These are phyloP conservation scores for Vombatus ursinus DNA, from an alignment of 2,113 vertebrate genomes.

Conservation along the genomic window DNA sequence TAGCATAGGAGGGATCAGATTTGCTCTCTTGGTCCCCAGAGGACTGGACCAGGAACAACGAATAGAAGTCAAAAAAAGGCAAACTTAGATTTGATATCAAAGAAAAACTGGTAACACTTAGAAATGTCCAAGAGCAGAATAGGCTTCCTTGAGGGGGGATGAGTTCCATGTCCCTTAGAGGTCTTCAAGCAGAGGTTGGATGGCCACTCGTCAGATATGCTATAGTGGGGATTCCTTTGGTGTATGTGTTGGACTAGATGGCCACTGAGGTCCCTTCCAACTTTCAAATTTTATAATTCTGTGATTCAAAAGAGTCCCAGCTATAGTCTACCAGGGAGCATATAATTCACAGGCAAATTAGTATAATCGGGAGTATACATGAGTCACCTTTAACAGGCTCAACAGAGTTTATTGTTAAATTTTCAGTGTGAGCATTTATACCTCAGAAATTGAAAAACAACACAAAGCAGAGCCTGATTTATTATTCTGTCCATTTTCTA, in stretches of 20 bases:
- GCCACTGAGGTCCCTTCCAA: neutral
- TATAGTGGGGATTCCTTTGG: neutral
- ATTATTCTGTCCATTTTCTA: neutral
- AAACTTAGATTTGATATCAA: no score
- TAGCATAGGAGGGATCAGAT: no score
- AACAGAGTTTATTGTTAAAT: neutral
- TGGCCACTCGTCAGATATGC: neutral
- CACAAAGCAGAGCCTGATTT: neutral
- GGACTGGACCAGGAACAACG: no score
- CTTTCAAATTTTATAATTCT: neutral
- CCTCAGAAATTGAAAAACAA: neutral
- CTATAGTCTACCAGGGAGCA: neutral
- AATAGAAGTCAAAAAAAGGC: no score
- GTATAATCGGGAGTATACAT: neutral
- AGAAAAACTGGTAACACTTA: neutral
- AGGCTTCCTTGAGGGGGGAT: neutral
- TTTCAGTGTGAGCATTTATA: neutral
- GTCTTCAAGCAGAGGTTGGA: neutral
- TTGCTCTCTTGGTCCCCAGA: no score
- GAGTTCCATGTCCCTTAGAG: neutral
- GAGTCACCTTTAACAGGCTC: neutral
- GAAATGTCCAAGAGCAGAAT: neutral
- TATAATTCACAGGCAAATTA: neutral
- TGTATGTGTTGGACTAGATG: neutral
- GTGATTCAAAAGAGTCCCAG: neutral